Conservation (phyloP, 1,140 invertebrate genomes). For the Apis cerana region DNA sequence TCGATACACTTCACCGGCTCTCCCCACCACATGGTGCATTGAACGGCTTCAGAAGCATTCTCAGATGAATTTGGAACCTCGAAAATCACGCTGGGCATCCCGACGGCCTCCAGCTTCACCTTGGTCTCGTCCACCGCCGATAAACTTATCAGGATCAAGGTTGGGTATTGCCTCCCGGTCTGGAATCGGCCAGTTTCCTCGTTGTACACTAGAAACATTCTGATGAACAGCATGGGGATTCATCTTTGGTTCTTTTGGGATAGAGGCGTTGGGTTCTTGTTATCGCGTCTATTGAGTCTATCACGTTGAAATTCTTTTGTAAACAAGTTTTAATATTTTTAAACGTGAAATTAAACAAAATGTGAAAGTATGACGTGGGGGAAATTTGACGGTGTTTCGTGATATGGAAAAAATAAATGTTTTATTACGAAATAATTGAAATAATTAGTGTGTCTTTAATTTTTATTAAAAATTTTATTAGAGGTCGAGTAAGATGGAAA, state of each 20-base stretch:
- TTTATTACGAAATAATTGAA: neutral
- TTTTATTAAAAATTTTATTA: neutral
- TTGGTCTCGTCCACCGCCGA: constrained; percentile 57
- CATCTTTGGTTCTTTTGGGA: constrained; percentile 18
- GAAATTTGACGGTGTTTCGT: neutral
- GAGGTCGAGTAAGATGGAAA: neutral
- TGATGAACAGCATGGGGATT: constrained; percentile 49
- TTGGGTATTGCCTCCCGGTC: constrained; percentile 70
- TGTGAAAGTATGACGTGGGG: neutral
- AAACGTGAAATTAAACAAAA: too few species aligned
- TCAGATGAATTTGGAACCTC: constrained; percentile 52
- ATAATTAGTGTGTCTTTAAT: neutral
- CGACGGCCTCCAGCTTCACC: constrained; percentile 71
- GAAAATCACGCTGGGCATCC: constrained; percentile 69
- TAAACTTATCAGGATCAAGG: constrained; percentile 68
- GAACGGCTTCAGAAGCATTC: constrained; percentile 41
- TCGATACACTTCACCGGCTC: constrained; percentile 73
- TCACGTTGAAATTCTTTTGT: neutral
- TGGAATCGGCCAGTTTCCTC: constrained; percentile 69
- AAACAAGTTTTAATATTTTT: neutral
- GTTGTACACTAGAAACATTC: constrained; percentile 74
- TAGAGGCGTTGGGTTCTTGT: neutral
- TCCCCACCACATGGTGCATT: constrained; percentile 71
- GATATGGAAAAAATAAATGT: neutral
- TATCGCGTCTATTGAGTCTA: too few species aligned